These are phyloP conservation scores for Tillus elongatus DNA, from an alignment of 2,888 invertebrate genomes.

Conservation along the genomic window DNA sequence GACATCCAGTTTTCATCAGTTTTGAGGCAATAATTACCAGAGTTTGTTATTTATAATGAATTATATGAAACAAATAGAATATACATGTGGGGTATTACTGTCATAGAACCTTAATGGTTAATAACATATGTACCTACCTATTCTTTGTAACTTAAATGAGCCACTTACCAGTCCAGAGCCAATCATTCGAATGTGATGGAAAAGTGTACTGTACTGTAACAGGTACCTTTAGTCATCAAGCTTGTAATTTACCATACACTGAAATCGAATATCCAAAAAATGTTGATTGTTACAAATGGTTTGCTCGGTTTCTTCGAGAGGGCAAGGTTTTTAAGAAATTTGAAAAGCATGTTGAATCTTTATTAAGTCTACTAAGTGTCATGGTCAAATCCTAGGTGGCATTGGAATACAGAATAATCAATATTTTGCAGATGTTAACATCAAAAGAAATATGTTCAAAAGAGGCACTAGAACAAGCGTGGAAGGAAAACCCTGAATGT, in stretches of 20 bases:
- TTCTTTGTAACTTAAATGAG: conserved; percentile 68
- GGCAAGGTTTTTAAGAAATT: conserved; percentile 68
- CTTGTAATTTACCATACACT: conserved; percentile 70
- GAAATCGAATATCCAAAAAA: conserved; percentile 66
- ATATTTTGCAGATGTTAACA: no score
- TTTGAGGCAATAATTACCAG: conserved; percentile 63
- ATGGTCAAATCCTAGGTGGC: conserved; percentile 87
- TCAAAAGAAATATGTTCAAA: no score
- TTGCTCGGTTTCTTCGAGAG: conserved; percentile 77
- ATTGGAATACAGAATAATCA: conserved; percentile 73
- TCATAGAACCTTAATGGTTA: conserved; percentile 90
- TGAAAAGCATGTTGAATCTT: conserved; percentile 52
- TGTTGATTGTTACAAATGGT: conserved; percentile 67
- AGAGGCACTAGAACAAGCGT: no score
- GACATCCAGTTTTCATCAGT: conserved; percentile 82
- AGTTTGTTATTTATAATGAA: conserved; percentile 91
- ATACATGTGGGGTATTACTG: conserved; percentile 74
- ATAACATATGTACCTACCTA: conserved; percentile 70
- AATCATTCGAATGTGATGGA: conserved; percentile 43
- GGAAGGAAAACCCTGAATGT: no score
- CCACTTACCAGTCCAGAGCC: conserved; percentile 61
- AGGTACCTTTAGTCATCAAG: conserved; percentile 70
- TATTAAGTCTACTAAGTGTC: conserved; percentile 70
- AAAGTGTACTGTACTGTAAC: conserved; percentile 69
- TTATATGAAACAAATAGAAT: conserved; percentile 71